Percentiles rank a stretch among this genome's conserved stretches.
phyloP scores from a whole-genome alignment of 2,797 vertebrate species.

The Anguilla anguilla region DNA sequence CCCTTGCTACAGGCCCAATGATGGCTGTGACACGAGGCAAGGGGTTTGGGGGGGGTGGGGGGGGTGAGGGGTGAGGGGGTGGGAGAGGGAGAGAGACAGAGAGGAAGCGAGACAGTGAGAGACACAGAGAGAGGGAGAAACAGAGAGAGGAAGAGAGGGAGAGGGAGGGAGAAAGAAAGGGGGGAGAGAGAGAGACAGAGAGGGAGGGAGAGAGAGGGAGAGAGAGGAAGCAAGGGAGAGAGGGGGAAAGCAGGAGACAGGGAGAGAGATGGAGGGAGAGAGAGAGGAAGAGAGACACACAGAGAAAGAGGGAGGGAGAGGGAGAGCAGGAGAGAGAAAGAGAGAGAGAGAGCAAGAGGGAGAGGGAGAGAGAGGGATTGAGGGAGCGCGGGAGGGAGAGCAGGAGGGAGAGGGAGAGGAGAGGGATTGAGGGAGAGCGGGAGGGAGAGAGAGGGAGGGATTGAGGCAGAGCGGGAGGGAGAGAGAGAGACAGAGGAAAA shows the following conservation, averaged over 20 bases:
- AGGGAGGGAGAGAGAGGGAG: too few species aligned
- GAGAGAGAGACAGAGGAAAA: neutral
- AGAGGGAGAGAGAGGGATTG: neutral
- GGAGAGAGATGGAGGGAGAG: neutral
- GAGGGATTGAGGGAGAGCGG: too few species aligned
- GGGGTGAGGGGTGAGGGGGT: slow-evolving; percentile 15
- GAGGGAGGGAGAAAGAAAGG: neutral
- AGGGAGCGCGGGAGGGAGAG: slow-evolving; percentile 25
- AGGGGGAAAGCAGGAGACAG: too few species aligned
- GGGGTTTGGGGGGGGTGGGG: slow-evolving; percentile 5
- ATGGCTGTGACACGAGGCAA: slow-evolving; percentile 25
- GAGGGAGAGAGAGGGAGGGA: too few species aligned
- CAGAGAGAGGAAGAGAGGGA: neutral
- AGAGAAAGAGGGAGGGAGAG: slow-evolving; percentile 1
- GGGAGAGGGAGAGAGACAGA: too few species aligned
- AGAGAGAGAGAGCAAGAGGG: slow-evolving; percentile 6
- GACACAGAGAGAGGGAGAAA: neutral
- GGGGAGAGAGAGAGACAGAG: neutral
- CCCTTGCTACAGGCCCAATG: neutral
- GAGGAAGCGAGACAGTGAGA: neutral
- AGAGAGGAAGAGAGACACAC: too few species aligned
- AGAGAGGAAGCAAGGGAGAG: too few species aligned
- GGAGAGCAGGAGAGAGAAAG: neutral
- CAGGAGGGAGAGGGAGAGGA: neutral
- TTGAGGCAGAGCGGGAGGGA: neutral